A percentile compares a stretch with the other conserved stretches of the same genome.
Evolutionary conservation across 2,888 invertebrate genomes (phyloP).

Genomic region (Lepidocyrtinus sp.): DNA sequence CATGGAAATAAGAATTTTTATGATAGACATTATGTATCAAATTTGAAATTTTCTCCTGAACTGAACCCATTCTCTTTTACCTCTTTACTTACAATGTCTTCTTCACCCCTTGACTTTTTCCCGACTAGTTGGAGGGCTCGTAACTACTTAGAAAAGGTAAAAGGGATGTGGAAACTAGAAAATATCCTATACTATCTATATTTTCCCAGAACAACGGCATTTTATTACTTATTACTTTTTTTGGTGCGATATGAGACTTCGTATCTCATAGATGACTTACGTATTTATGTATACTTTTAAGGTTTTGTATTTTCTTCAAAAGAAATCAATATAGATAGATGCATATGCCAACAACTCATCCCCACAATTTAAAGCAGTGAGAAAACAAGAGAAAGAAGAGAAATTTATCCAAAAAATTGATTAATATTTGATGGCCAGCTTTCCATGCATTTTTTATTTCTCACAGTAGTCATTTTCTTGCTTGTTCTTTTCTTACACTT

Average conservation of each 20-base stretch:
- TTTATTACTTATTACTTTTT: no score
- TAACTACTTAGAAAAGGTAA: no score
- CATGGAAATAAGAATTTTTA: conserved; percentile 54
- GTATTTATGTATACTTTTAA: no score
- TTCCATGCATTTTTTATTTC: conserved; percentile 58
- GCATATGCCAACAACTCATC: neutral
- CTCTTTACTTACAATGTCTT: neutral
- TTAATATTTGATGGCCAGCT: conserved; percentile 61
- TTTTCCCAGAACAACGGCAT: no score
- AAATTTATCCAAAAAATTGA: conserved; percentile 57
- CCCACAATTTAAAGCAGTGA: neutral
- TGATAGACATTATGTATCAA: conserved; percentile 45
- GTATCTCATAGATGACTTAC: no score
- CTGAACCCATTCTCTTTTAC: neutral
- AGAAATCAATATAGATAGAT: conserved; percentile 7
- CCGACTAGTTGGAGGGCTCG: no score
- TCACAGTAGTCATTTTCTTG: conserved; percentile 8
- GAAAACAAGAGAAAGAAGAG: conserved; percentile 26
- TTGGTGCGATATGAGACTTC: no score
- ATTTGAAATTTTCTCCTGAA: conserved; percentile 36
- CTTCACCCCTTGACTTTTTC: neutral
- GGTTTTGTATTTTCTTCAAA: neutral
- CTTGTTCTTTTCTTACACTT: conserved; percentile 5
- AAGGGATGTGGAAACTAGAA: no score
- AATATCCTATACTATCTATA: neutral